These are phyloP conservation scores for Equus quagga DNA, from an alignment of 2,113 vertebrate species.

Conservation along the genomic window DNA sequence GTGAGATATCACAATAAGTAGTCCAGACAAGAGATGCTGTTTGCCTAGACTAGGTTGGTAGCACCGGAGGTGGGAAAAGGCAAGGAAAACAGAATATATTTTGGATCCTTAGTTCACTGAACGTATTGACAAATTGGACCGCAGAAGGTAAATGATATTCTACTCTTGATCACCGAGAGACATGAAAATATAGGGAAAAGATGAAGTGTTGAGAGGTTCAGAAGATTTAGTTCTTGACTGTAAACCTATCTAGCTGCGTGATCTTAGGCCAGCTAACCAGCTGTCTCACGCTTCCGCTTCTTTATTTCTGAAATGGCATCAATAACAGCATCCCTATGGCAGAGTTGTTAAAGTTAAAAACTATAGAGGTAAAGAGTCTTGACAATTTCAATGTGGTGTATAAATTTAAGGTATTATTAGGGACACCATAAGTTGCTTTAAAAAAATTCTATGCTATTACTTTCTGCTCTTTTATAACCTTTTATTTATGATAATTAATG, in stretches of 20 bases:
- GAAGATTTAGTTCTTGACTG: background rate
- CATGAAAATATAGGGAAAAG: background rate
- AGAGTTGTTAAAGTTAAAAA: background rate
- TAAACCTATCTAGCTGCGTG: background rate
- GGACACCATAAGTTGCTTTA: conserved; percentile 39
- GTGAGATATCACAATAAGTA: background rate
- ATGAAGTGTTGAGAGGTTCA: background rate
- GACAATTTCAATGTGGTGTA: conserved; percentile 9
- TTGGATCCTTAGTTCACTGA: background rate
- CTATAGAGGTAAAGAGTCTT: background rate
- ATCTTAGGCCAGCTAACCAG: background rate
- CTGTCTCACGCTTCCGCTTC: background rate
- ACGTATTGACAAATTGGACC: background rate
- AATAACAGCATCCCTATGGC: background rate
- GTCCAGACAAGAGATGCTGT: background rate
- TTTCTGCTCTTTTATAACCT: conserved; percentile 73
- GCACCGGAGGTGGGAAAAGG: background rate
- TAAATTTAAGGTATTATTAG: conserved; percentile 56
- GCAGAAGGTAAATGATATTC: background rate
- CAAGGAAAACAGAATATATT: background rate
- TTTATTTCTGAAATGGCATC: background rate
- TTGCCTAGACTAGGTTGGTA: background rate
- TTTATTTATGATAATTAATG: conserved; percentile 78
- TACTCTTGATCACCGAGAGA: background rate
- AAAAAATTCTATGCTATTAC: conserved; percentile 57